These are phyloP conservation scores for Leptopilina syphax DNA, from an alignment of 2,888 invertebrate genomes.

Conservation along the genomic window DNA sequence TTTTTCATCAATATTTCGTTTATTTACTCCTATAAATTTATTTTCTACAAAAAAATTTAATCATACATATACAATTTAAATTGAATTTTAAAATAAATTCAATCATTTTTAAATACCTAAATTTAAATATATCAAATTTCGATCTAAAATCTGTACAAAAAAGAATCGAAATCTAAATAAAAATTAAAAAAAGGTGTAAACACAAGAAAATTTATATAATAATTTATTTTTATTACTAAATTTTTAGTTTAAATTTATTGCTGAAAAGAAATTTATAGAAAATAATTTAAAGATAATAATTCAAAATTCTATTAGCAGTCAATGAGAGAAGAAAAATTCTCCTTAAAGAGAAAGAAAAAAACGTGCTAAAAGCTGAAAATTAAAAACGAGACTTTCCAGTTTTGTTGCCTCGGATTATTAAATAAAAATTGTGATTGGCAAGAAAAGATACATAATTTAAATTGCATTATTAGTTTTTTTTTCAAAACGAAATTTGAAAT, in stretches of 20 bases:
- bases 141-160: no score
- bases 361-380: background rate
- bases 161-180: no score
- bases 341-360: background rate
- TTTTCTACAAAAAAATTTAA: no score
- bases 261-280: no score
- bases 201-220: no score
- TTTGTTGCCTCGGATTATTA: background rate
- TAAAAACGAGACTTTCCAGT: background rate
- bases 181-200: background rate
- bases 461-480: background rate
- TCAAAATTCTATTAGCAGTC: background rate
- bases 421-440: slow-evolving; percentile 24
- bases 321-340: background rate
- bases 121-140: no score
- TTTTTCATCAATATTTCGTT: background rate
- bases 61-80: no score
- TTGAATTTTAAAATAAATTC: no score
- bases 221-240: no score
- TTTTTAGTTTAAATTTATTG: no score
- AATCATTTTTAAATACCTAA: no score
- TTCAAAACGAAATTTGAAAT: background rate
- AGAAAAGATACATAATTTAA: slow-evolving; percentile 4
- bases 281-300: no score
- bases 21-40: background rate